Conservation (phyloP, 2,888 invertebrate species). For the Crematogaster levior region DNA sequence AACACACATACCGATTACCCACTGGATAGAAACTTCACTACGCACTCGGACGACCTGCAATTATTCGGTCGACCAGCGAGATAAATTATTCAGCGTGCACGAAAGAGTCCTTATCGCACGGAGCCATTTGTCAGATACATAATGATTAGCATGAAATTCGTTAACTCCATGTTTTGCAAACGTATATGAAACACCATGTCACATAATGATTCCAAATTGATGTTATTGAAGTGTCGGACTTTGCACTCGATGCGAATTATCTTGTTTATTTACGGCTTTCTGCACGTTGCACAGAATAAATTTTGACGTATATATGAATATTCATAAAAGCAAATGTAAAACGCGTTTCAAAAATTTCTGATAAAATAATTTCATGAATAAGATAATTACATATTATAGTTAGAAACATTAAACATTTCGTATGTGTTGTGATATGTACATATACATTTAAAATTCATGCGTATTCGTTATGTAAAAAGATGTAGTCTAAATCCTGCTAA, state of each 20-base stretch:
- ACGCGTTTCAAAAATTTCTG: slow-evolving; percentile 19
- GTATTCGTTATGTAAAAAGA: background rate
- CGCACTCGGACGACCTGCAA: slow-evolving; percentile 57
- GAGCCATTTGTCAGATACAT: slow-evolving; percentile 47
- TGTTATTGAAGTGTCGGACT: slow-evolving; percentile 38
- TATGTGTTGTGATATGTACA: background rate
- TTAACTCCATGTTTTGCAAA: slow-evolving; percentile 24
- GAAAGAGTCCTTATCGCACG: slow-evolving; percentile 49
- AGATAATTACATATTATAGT: slow-evolving; percentile 20
- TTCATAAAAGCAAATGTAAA: slow-evolving; percentile 22
- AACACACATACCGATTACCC: slow-evolving; percentile 66
- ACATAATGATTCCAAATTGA: slow-evolving; percentile 54
- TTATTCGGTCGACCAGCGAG: slow-evolving; percentile 66
- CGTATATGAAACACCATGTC: slow-evolving; percentile 24
- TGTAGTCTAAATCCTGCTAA: background rate
- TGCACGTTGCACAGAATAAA: slow-evolving; percentile 28
- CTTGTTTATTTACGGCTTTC: slow-evolving; percentile 41
- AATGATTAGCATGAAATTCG: slow-evolving; percentile 42
- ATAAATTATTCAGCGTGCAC: slow-evolving; percentile 66
- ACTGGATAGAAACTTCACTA: slow-evolving; percentile 57
- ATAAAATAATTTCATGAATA: slow-evolving; percentile 35
- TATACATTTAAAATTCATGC: background rate
- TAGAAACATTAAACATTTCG: slow-evolving; percentile 15
- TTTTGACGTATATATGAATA: slow-evolving; percentile 29
- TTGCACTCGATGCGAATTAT: slow-evolving; percentile 35